Conservation (phyloP, 2,888 invertebrate species). For the Phalangium opilio region DNA sequence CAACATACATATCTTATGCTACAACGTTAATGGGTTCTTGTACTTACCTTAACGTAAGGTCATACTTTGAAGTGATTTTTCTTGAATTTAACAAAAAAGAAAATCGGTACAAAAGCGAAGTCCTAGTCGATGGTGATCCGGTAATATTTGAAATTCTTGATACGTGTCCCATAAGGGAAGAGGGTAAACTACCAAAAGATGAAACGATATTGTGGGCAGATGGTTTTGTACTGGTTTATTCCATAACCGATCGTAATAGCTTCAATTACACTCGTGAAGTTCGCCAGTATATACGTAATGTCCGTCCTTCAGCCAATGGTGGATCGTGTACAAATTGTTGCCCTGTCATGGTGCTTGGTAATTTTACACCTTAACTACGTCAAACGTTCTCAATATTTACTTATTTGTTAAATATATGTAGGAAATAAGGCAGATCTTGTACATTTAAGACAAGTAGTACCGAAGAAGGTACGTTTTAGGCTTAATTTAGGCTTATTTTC, state of each 20-base stretch:
- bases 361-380: conserved; percentile 3
- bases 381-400: conserved; percentile 58
- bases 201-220: conserved; percentile 80
- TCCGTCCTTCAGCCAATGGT: conserved; percentile 30
- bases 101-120: conserved; percentile 77
- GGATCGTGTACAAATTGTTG: too few species aligned
- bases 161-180: conserved; percentile 57
- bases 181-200: conserved; percentile 52
- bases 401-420: too few species aligned
- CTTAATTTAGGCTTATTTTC: neutral
- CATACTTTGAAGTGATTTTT: too few species aligned
- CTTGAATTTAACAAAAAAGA: conserved; percentile 46
- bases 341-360: neutral
- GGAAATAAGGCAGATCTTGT: conserved; percentile 84
- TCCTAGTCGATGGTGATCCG: conserved; percentile 71
- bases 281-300: conserved; percentile 39
- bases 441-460: conserved; percentile 71
- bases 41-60: too few species aligned
- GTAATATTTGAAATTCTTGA: conserved; percentile 80
- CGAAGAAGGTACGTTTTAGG: conserved; percentile 51
- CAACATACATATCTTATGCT: too few species aligned
- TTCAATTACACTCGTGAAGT: conserved; percentile 66
- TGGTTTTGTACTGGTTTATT: conserved; percentile 71
- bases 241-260: conserved; percentile 70
- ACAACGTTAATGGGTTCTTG: too few species aligned